A percentile compares a stretch with the other conserved stretches of the same genome.
These are phyloP conservation scores for Bombus fervidus DNA, from an alignment of 1,140 invertebrate genomes.

Conservation along the genomic window DNA sequence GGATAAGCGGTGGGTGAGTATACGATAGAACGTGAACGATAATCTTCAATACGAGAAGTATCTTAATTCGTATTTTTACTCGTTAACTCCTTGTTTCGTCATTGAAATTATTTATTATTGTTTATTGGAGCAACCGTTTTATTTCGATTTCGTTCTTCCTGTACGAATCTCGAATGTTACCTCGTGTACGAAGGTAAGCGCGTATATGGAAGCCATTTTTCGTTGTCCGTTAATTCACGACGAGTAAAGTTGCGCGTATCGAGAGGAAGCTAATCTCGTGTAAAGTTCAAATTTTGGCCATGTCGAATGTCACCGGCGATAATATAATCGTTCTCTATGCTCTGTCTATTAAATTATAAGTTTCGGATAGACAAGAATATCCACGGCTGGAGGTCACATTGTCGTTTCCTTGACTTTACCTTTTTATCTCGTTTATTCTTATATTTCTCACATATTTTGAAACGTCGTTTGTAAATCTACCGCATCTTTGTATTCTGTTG, in stretches of 20 bases:
- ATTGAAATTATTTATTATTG: no score
- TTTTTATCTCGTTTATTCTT: not conserved
- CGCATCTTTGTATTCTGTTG: not conserved
- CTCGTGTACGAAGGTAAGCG: not conserved
- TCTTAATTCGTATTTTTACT: not conserved
- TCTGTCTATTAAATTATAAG: not conserved
- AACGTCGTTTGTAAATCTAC: not conserved
- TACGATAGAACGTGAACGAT: not conserved
- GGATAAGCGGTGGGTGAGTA: constrained; percentile 73
- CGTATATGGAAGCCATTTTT: not conserved
- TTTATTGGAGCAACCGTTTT: not conserved
- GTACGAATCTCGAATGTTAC: not conserved
- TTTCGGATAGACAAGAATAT: not conserved
- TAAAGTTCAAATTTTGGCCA: constrained; percentile 4
- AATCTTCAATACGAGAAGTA: not conserved
- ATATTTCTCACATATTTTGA: not conserved
- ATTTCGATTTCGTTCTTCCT: not conserved
- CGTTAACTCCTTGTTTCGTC: not conserved
- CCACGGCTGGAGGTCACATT: not conserved
- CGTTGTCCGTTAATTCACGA: not conserved
- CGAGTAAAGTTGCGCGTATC: no score
- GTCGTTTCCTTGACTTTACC: not conserved
- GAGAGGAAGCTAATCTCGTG: constrained; percentile 12
- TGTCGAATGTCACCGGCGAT: constrained; percentile 16
- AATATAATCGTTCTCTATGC: not conserved